Evolutionary conservation across 2,113 vertebrate species (phyloP).

Genomic region (Pristiophorus japonicus): DNA sequence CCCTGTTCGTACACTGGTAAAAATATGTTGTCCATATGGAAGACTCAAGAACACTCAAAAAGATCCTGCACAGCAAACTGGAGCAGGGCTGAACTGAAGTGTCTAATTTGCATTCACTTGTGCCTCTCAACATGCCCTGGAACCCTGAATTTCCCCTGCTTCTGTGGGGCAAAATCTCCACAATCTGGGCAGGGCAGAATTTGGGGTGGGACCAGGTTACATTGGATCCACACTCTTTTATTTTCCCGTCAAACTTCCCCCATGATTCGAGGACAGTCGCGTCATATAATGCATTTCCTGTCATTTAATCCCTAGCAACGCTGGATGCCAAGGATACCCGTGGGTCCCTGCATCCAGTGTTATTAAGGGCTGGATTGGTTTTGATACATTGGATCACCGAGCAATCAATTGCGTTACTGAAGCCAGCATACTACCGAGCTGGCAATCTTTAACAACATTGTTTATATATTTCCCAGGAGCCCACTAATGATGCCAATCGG

Average conservation of each 20-base stretch:
- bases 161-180: neutral
- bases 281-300: too few species aligned
- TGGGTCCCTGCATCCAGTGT: neutral
- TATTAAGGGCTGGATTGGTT: neutral
- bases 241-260: too few species aligned
- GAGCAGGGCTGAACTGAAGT: neutral
- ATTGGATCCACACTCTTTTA: neutral
- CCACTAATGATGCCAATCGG: neutral
- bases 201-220: neutral
- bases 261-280: too few species aligned
- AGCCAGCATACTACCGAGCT: too few species aligned
- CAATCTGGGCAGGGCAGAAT: neutral
- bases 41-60: neutral
- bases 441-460: too few species aligned
- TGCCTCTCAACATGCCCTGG: neutral
- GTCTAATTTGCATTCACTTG: neutral
- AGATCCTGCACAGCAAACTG: neutral
- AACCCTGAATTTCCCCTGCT: neutral
- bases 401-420: neutral
- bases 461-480: too few species aligned
- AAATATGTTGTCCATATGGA: neutral
- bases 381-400: neutral
- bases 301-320: neutral
- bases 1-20: neutral
- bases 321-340: neutral